Base-by-base conservation (phyloP, 1,140 invertebrate genomes). In the Delia radicum region DNA sequence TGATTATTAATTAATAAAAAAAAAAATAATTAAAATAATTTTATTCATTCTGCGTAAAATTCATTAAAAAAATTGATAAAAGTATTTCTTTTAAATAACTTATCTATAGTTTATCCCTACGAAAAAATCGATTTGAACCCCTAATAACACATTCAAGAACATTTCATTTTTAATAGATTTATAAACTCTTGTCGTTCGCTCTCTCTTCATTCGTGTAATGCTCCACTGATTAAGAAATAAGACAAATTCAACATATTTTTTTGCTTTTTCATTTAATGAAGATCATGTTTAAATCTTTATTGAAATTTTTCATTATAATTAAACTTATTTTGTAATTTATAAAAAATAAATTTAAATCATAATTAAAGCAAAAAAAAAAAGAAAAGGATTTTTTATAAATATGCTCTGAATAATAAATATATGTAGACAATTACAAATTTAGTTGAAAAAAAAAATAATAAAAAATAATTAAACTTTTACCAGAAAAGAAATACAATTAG, bases 271-370 rank as follows among this genome's bases (percentile, higher is more conserved):
- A 13, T 69, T 55, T 21, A 18, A 37, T 67, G 63, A 67, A 67
- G 63, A 67, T 67, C 63, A 67, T 67, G 15, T 31, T 31, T 67
- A 67, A 67, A 63, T 63, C 63, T 69, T 69, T 69, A 69, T 69
- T 69, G 8, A 69, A 69, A 10, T 33, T 69, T 69, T 69, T 33
- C 29, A 33, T 33, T 33, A 33, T 69, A 33, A 31, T 67, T 67
- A 29, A 31, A 31, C 48, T 21, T 55, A 55, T 55, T 55, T 21
- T n/a, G n/a, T 55, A 55, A n/a, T 67, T 33, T 69, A 69, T 69
- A 55, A 69, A 69, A 69, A 37, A 33, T 69, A 69, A 69, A 37
- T 31, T 69, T 69, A 37, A 69, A 21, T 67, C 37, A 69, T 33
- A 33, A 37, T 33, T 37, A 55, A 69, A 69, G 65, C 65, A 69